A percentile compares a stretch with the other conserved stretches of the same genome.
These are phyloP conservation scores for Phthorimaea operculella DNA, from an alignment of 1,140 invertebrate species.

Conservation along the genomic window DNA sequence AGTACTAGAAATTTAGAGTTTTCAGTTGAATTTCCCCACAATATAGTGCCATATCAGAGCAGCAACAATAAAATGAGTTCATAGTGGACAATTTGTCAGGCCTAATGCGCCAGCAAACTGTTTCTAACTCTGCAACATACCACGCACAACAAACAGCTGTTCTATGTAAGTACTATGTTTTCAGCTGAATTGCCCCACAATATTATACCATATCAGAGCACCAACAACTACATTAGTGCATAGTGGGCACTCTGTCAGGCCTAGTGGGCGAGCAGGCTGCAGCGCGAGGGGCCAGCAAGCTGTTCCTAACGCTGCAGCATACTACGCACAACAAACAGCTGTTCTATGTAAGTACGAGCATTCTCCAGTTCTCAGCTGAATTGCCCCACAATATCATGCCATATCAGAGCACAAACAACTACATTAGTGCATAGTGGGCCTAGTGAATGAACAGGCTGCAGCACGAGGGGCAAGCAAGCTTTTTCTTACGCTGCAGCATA, in stretches of 20 bases:
- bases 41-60: slow-evolving; percentile 43
- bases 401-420: slow-evolving; percentile 75
- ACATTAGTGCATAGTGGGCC: slow-evolving; percentile 78
- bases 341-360: slow-evolving; percentile 87
- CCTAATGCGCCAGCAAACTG: slow-evolving; percentile 86
- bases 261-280: slow-evolving; percentile 88
- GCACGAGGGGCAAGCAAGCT: slow-evolving; percentile 85
- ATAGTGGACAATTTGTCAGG: slow-evolving; percentile 84
- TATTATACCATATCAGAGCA: slow-evolving; percentile 50
- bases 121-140: slow-evolving; percentile 89
- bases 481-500: slow-evolving; percentile 88
- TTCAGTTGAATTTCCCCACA: too few relatives aligned
- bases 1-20: slow-evolving; percentile 65
- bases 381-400: too few relatives aligned
- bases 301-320: slow-evolving; percentile 90
- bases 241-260: slow-evolving; percentile 83
- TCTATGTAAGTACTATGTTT: slow-evolving; percentile 79
- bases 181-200: too few relatives aligned
- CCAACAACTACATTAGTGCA: slow-evolving; percentile 76
- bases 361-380: too few relatives aligned
- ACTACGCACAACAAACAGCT: slow-evolving; percentile 89
- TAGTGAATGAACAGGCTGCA: slow-evolving; percentile 87
- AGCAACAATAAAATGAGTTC: slow-evolving; percentile 76
- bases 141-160: slow-evolving; percentile 89
- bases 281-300: slow-evolving; percentile 83